Conservation (phyloP, 2,888 invertebrate genomes). For the Cheilosia soror region DNA sequence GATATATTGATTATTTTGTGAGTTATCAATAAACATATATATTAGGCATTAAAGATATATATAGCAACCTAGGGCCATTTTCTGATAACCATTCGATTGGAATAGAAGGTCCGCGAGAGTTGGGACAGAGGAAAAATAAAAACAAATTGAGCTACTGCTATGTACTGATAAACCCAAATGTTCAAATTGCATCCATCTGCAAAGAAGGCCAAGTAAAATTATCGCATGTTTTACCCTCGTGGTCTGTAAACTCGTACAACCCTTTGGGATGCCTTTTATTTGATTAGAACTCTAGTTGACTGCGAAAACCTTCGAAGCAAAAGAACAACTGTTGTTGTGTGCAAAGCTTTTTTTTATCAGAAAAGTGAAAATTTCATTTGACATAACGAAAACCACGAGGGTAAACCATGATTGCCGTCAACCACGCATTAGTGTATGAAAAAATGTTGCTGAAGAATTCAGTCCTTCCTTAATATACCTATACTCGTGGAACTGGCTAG, state of each 20-base stretch:
- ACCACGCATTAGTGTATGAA: neutral
- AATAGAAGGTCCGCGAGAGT: too few species aligned
- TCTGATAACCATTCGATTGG: too few species aligned
- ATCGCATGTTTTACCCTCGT: neutral
- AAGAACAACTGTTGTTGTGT: neutral
- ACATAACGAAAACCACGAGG: neutral
- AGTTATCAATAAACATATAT: too few species aligned
- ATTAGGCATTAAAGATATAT: too few species aligned
- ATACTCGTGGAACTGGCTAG: too few species aligned
- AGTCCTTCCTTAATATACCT: too few species aligned
- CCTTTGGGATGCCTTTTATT: neutral
- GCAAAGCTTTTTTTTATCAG: neutral
- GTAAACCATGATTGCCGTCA: conserved; percentile 1
- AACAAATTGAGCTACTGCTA: too few species aligned
- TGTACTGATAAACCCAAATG: too few species aligned
- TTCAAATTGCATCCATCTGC: neutral
- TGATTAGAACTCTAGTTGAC: neutral
- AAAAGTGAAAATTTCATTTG: neutral
- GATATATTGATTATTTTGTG: too few species aligned
- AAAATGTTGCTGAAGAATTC: neutral
- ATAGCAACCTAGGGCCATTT: too few species aligned
- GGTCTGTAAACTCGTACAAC: neutral
- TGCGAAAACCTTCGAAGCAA: neutral
- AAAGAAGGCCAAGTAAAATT: neutral
- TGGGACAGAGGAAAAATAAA: too few species aligned